Percentiles rank a stretch among this genome's conserved stretches.
Evolutionary conservation across 2,888 invertebrate genomes (phyloP).

Genomic region (Polyploca ridens): DNA sequence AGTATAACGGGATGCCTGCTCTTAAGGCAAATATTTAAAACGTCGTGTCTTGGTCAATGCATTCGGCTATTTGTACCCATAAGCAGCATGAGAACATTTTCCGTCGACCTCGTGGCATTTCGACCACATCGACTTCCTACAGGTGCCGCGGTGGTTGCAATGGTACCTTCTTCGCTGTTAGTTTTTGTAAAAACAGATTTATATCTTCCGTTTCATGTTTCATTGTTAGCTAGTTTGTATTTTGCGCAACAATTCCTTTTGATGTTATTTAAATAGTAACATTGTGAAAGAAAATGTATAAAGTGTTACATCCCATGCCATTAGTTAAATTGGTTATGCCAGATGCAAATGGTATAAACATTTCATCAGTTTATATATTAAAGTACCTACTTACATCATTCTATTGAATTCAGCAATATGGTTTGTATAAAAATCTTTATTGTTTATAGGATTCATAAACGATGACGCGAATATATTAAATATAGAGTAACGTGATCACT

Average conservation of each 20-base stretch:
- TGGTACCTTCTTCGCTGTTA: conserved; percentile 11
- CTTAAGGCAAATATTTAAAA: conserved; percentile 15
- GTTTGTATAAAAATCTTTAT: conserved; percentile 21
- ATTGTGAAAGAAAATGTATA: not conserved
- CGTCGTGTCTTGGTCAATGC: conserved; percentile 37
- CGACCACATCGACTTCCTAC: conserved; percentile 38
- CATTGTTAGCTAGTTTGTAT: conserved; percentile 33
- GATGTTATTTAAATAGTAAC: not conserved
- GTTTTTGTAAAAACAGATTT: conserved; percentile 59
- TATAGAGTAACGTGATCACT: not conserved
- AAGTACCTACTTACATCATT: not conserved
- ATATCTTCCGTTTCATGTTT: conserved; percentile 58
- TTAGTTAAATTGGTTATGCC: conserved; percentile 15
- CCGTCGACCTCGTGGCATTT: conserved; percentile 49
- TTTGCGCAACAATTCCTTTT: conserved; percentile 15
- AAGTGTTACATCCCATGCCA: not conserved
- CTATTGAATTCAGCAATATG: conserved; percentile 21
- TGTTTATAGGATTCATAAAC: conserved; percentile 26
- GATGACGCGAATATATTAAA: conserved; percentile 17
- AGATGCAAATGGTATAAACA: conserved; percentile 41
- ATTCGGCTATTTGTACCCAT: conserved; percentile 39
- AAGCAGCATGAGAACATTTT: conserved; percentile 33
- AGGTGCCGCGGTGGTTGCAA: conserved; percentile 28
- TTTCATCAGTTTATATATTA: conserved; percentile 36
- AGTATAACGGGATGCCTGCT: too few species aligned